Evolutionary conservation across 1,140 invertebrate genomes (phyloP).

Genomic region (Cyclina sinensis): DNA sequence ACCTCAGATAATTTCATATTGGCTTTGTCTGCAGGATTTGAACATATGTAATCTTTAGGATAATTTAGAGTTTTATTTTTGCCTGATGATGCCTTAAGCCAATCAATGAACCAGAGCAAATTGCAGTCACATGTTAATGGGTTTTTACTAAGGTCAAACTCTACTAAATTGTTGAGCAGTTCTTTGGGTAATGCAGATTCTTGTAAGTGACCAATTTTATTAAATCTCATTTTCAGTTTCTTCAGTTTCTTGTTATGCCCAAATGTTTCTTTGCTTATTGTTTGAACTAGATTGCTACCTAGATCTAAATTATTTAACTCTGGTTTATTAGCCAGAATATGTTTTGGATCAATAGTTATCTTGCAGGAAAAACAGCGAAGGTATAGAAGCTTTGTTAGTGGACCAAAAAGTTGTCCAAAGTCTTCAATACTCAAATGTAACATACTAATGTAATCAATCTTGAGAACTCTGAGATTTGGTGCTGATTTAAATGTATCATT

Average conservation of each 20-base stretch:
- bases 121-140: slow-evolving; percentile 19
- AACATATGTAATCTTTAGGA: not conserved
- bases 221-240: not conserved
- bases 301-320: not conserved
- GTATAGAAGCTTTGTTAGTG: not conserved
- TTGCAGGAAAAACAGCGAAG: not conserved
- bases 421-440: not conserved
- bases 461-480: not conserved
- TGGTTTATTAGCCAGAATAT: not conserved
- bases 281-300: not conserved
- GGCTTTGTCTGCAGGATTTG: not conserved
- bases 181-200: not conserved
- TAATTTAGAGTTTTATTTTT: not conserved
- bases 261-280: not conserved
- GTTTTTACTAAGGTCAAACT: not conserved
- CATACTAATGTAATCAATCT: not conserved
- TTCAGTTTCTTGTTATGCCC: not conserved
- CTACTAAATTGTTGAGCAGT: not conserved
- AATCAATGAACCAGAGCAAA: not conserved
- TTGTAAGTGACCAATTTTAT: not conserved
- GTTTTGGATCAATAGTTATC: not conserved
- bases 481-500: not conserved
- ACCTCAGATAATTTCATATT: not conserved
- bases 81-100: not conserved
- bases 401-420: not conserved